Evolutionary conservation across 2,888 invertebrate species (phyloP), one percentile per base, ranked within the genome.

Genomic region (Microctonus aethiopoides): DNA sequence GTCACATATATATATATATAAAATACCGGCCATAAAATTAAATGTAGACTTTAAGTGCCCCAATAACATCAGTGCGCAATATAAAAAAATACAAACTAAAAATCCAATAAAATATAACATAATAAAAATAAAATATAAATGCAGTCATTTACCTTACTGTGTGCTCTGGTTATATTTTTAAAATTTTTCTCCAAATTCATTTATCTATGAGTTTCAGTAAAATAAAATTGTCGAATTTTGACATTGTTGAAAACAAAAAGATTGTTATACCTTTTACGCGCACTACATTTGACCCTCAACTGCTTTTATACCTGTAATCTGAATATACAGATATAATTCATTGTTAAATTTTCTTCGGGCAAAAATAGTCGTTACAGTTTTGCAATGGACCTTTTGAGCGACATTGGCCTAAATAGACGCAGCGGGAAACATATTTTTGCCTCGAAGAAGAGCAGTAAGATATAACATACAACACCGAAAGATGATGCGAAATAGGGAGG

Each of bases 381-480:
- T 68, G 68, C 68, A 68, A 62, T 39, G 57, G 57, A 56, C 46
- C 46, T 62, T 62, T 39, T 62, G 41, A 61, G 54, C 16, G 60
- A 20, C 65, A 69, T 69, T 72, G 68, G 71, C 68, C 73, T 67
- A 73, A 75, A 75, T 75, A 71, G 63, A 74, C 68, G 73, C 65
- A 41, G 41, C 62, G 29, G 62, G 62, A 62, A 39, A 46, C 39
- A 39, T 7, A 34, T 36, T 62, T 62, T 24, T 24, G 11, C 22
- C 24, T 41, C 7, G 46, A 41, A 39, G 46, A 46, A 57, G 7
- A 57, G 46, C 46, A 46, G 16, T 46, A 46, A 46, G 46, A 46
- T 9, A 20, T 20, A 46, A 20, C 46, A 16, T 46, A 46, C 46
- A 16, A 9, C 46, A 46, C 16, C 16, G 16, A 46, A 6, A 46